Percentiles rank a stretch among this genome's conserved stretches.
phyloP scores from a whole-genome alignment of 2,113 vertebrate genomes.

The Stigmatopora argus region DNA sequence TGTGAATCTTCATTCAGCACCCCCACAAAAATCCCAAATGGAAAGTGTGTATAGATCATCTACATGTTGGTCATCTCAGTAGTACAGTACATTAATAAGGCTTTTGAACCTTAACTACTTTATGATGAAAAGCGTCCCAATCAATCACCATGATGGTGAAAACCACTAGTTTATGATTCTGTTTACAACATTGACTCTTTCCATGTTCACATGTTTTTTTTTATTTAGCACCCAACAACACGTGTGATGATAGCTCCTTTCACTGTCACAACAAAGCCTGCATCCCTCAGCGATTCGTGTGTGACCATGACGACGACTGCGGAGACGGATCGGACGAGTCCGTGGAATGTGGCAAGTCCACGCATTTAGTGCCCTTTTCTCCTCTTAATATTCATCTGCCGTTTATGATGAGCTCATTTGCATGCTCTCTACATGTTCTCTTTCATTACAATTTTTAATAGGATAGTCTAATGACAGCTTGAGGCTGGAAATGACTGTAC shows the following conservation, averaged over 20 bases:
- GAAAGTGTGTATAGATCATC: background rate
- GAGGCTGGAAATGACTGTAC: background rate
- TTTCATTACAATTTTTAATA: conserved; percentile 6
- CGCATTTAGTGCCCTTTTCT: conserved; percentile 8
- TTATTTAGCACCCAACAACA: conserved; percentile 91
- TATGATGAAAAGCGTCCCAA: background rate
- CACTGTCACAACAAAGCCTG: conserved; percentile 88
- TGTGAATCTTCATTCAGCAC: background rate
- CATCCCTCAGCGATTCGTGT: conserved; percentile 88
- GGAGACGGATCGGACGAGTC: conserved; percentile 94
- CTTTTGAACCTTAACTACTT: background rate
- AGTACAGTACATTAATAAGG: background rate
- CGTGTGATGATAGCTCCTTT: conserved; percentile 91
- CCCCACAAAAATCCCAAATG: background rate
- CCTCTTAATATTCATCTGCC: background rate
- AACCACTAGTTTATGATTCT: background rate
- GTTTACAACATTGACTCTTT: background rate
- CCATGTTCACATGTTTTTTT: conserved; percentile 16
- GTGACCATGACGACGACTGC: conserved; percentile 94
- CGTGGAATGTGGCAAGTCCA: conserved; percentile 84
- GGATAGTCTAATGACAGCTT: background rate
- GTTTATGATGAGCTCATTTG: background rate
- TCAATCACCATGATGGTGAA: background rate
- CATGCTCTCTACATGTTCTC: conserved; percentile 8
- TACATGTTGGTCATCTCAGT: background rate